A percentile compares a stretch with the other conserved stretches of the same genome.
These are phyloP conservation scores for Apantesis nais DNA, from an alignment of 2,888 invertebrate species.

Conservation along the genomic window DNA sequence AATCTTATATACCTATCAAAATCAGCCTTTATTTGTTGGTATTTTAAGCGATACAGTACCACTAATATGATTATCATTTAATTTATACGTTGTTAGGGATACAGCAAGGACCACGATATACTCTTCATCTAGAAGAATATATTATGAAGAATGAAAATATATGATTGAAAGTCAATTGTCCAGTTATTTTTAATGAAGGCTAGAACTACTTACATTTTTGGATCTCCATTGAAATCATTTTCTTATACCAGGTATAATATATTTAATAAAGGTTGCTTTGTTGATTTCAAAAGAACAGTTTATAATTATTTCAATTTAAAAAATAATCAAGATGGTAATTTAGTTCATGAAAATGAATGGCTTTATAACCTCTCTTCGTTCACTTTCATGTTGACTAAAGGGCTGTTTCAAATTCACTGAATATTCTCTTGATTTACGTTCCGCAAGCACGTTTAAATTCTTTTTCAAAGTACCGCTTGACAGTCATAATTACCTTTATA, in stretches of 20 bases:
- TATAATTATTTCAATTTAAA: neutral
- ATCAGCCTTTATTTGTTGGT: no score
- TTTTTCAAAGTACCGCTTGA: neutral
- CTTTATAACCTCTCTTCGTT: neutral
- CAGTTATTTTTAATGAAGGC: neutral
- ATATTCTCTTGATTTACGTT: neutral
- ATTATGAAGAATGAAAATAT: no score
- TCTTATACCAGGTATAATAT: neutral
- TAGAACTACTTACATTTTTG: neutral
- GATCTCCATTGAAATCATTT: neutral
- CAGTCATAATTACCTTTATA: neutral
- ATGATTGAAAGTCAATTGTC: no score
- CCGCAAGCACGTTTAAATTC: neutral
- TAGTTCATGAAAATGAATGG: neutral
- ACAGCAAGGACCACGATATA: no score
- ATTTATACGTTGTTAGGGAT: no score
- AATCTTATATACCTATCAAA: no score
- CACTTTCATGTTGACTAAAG: neutral
- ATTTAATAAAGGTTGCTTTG: neutral
- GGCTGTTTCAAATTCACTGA: neutral
- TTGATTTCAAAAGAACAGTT: neutral
- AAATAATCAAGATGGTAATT: neutral
- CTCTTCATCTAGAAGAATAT: no score
- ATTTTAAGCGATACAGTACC: no score
- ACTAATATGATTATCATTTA: no score